A percentile compares a stretch with the other conserved stretches of the same genome.
phyloP scores from a whole-genome alignment of 2,113 vertebrate species.

The Oryctolagus cuniculus region mOryCun1.1 NC_091443.1:92925001-92925500 shows the following conservation, averaged over 20 bases:
- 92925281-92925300: background rate
- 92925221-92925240: background rate
- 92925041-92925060: background rate
- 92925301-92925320: background rate
- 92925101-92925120: background rate
- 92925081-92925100: background rate
- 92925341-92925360: background rate
- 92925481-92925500: accelerated
- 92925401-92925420: background rate
- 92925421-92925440: background rate
- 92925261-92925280: background rate
- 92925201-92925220: accelerated
- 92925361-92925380: background rate
- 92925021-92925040: background rate
- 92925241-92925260: background rate
- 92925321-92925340: background rate
- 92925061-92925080: background rate
- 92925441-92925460: background rate
- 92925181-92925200: background rate
- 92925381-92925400: background rate
- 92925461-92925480: accelerated
- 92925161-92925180: background rate
- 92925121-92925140: background rate
- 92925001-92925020: background rate
- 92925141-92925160: background rate